Conservation (phyloP, 2,888 invertebrate genomes). For the Oscheius sp. region DNA sequence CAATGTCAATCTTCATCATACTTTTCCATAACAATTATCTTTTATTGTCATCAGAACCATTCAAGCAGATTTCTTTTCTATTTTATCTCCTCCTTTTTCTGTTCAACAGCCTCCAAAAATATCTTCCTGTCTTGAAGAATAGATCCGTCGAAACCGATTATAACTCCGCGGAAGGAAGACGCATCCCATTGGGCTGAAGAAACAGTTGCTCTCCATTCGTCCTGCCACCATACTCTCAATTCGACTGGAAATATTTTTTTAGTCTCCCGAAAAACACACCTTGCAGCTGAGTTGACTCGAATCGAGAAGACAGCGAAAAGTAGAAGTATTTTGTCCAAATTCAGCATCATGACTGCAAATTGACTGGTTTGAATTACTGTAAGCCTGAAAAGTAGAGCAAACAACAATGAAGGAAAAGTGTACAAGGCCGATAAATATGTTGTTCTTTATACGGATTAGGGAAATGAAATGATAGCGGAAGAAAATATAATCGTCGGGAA, state of each 20-base stretch:
- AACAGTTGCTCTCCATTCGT: constrained; percentile 41
- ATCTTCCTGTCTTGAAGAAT: constrained; percentile 1
- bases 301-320: constrained; percentile 10
- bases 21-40: no score
- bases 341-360: constrained; percentile 19
- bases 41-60: no score
- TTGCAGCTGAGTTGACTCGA: constrained; percentile 12
- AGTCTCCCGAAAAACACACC: background rate
- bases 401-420: no score
- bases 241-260: constrained; percentile 21
- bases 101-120: background rate
- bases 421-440: no score
- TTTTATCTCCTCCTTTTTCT: background rate
- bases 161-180: constrained; percentile 46
- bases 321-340: constrained; percentile 14
- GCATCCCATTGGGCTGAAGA: constrained; percentile 59
- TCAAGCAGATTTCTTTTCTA: background rate
- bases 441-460: no score
- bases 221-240: constrained; percentile 29
- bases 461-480: no score
- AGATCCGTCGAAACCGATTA: constrained; percentile 26
- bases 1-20: no score
- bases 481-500: no score
- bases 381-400: no score
- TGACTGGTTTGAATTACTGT: no score